A percentile compares a stretch with the other conserved stretches of the same genome.
These are phyloP conservation scores for Acronicta alni DNA, from an alignment of 2,888 invertebrate species.

Conservation along the genomic window DNA sequence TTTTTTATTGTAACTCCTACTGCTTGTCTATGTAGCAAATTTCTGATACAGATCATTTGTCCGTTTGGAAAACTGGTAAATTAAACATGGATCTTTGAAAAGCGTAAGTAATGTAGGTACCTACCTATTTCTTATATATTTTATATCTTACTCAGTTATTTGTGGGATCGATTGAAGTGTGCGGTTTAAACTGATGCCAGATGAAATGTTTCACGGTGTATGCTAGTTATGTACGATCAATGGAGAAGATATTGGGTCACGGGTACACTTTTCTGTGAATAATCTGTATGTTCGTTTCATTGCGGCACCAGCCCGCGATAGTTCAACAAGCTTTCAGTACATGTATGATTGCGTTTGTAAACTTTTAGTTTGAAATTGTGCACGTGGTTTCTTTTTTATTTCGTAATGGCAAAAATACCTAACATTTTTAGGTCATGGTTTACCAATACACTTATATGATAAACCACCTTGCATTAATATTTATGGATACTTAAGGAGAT, in stretches of 20 bases:
- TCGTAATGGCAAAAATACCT: neutral
- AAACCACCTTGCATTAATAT: neutral
- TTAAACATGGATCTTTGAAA: too few species aligned
- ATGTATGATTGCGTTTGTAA: conserved; percentile 7
- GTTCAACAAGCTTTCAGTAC: conserved; percentile 19
- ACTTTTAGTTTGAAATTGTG: conserved; percentile 6
- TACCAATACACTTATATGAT: neutral
- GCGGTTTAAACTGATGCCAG: conserved; percentile 24
- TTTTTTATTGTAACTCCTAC: too few species aligned
- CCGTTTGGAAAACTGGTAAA: too few species aligned
- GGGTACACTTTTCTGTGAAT: conserved; percentile 17
- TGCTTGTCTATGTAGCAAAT: too few species aligned
- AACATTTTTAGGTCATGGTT: neutral
- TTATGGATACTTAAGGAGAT: neutral
- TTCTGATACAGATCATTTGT: too few species aligned
- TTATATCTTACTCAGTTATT: conserved; percentile 5
- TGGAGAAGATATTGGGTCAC: conserved; percentile 28
- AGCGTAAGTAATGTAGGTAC: too few species aligned
- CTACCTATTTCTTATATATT: too few species aligned
- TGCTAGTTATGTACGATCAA: conserved; percentile 7
- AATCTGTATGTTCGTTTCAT: neutral
- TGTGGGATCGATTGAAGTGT: conserved; percentile 29
- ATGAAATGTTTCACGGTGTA: conserved; percentile 29
- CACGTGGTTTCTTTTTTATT: conserved; percentile 7
- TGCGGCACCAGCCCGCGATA: neutral